Evolutionary conservation across 2,888 invertebrate species (phyloP).

Genomic region (Andrena praecox): DNA sequence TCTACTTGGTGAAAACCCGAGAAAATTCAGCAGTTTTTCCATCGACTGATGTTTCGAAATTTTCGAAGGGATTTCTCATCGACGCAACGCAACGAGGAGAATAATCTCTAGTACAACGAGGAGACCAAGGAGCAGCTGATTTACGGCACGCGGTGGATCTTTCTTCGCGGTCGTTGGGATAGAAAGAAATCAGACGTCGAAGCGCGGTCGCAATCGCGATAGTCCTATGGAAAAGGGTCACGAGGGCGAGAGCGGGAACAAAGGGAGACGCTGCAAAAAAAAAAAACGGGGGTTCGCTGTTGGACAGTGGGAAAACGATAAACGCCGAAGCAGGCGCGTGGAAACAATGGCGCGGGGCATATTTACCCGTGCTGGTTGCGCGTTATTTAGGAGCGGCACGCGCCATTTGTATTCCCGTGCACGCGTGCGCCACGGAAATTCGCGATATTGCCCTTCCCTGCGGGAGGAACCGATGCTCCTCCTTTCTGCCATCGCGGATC

Average conservation of each 20-base stretch:
- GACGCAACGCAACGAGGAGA: too few relatives aligned
- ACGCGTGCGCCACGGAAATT: constrained; percentile 51
- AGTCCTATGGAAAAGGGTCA: constrained; percentile 37
- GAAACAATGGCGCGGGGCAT: constrained; percentile 48
- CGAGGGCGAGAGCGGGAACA: constrained; percentile 26
- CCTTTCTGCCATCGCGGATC: constrained; percentile 12
- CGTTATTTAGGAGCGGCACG: constrained; percentile 50
- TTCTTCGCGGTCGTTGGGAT: constrained; percentile 29
- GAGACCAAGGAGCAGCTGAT: not conserved
- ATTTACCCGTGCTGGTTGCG: constrained; percentile 46
- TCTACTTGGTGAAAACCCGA: too few relatives aligned
- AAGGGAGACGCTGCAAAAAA: constrained; percentile 31
- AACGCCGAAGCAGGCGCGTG: constrained; percentile 32
- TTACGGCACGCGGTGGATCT: not conserved
- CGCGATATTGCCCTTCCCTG: constrained; percentile 44
- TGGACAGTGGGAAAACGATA: constrained; percentile 49
- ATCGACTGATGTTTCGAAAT: too few relatives aligned
- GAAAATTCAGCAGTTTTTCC: too few relatives aligned
- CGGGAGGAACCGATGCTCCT: constrained; percentile 29
- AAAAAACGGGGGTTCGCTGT: constrained; percentile 26
- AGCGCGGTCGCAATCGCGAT: constrained; percentile 25
- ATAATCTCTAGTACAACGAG: too few relatives aligned
- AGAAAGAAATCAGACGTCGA: constrained; percentile 28
- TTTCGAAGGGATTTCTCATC: too few relatives aligned
- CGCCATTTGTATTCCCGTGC: constrained; percentile 60